phyloP scores from a whole-genome alignment of 2,113 vertebrate genomes.

The Pongo pygmaeus region DNA sequence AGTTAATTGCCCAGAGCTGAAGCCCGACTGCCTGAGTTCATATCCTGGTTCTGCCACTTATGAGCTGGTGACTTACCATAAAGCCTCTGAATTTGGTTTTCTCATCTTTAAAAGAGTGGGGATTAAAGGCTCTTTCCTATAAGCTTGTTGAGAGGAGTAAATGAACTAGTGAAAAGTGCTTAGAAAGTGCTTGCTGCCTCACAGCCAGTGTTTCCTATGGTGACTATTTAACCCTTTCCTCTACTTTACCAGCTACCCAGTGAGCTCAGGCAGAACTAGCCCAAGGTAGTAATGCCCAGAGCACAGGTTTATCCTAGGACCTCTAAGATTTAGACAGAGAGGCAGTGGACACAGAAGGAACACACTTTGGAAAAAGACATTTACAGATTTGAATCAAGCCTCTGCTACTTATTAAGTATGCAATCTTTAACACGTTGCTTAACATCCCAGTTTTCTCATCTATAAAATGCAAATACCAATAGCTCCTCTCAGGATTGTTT shows the following conservation, averaged over 20 bases:
- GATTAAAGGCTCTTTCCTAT: background rate
- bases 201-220: background rate
- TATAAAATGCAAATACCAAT: constrained; percentile 55
- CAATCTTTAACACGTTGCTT: background rate
- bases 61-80: background rate
- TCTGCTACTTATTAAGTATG: background rate
- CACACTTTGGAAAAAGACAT: background rate
- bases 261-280: background rate
- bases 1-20: background rate
- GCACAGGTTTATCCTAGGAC: background rate
- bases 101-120: constrained; percentile 9
- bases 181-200: background rate
- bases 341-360: background rate
- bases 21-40: background rate
- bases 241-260: background rate
- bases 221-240: background rate
- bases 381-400: background rate
- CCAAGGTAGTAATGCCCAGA: background rate
- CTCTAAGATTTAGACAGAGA: background rate
- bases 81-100: background rate
- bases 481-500: constrained; percentile 66
- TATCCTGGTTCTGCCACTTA: background rate
- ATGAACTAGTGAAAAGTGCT: background rate
- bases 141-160: background rate
- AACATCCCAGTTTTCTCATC: constrained; percentile 42